Evolutionary conservation across 2,888 invertebrate genomes (phyloP).

Genomic region (Euspilapteryx auroguttella): DNA sequence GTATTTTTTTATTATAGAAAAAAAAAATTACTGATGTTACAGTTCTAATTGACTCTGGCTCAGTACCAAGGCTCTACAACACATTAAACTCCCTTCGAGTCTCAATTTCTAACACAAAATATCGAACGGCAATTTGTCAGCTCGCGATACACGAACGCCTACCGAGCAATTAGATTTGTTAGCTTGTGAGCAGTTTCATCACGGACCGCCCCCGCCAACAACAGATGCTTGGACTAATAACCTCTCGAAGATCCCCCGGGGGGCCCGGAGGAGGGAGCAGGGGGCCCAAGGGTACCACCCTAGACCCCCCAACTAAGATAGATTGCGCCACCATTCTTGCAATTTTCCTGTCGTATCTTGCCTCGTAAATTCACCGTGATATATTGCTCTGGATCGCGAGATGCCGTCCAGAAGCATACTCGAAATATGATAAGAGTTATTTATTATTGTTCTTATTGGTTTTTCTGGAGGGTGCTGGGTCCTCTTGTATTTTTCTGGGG

Average conservation of each 20-base stretch:
- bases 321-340: slow-evolving; percentile 91
- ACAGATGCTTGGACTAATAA: slow-evolving; percentile 65
- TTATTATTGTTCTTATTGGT: slow-evolving; percentile 63
- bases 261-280: neutral
- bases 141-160: slow-evolving; percentile 45
- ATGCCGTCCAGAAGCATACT: slow-evolving; percentile 60
- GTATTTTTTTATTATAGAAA: too few species aligned
- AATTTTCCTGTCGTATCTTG: slow-evolving; percentile 92
- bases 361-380: slow-evolving; percentile 85
- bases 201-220: slow-evolving; percentile 61
- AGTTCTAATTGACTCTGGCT: too few species aligned
- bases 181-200: slow-evolving; percentile 52
- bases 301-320: slow-evolving; percentile 75
- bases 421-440: slow-evolving; percentile 63
- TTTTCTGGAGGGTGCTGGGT: slow-evolving; percentile 45
- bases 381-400: slow-evolving; percentile 69
- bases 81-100: too few species aligned
- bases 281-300: slow-evolving; percentile 26
- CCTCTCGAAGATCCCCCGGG: slow-evolving; percentile 55
- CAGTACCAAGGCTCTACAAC: too few species aligned
- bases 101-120: too few species aligned
- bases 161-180: slow-evolving; percentile 62
- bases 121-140: slow-evolving; percentile 52
- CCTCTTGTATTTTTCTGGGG: too few species aligned
- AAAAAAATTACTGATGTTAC: too few species aligned